Base-by-base conservation (phyloP, 2,113 vertebrate species). In the Bungarus multicinctus region DNA sequence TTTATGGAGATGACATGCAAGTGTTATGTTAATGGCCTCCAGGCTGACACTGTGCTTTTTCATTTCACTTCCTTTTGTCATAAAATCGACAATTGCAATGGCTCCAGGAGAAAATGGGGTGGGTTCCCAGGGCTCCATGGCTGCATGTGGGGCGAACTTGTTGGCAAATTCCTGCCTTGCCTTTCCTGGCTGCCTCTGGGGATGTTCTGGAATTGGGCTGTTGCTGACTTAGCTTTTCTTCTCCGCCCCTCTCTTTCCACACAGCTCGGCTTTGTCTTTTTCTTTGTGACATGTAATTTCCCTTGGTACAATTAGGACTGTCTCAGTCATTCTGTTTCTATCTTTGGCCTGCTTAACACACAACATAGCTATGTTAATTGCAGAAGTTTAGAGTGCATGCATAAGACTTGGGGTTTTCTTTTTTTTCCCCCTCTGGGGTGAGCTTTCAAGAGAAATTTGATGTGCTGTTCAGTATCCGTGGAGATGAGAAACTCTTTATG, bases 291-390 rank as follows among this genome's bases (percentile, higher is more conserved):
- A 95, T 91, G 90, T 91, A 96, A 87, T 95, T 81, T 89, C 94
- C 94, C 95, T 90, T 88, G 93, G 94, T 96, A 95, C 94, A 97
- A 96, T 96, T 96, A 96, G 87, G 94, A 95, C 93, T 94, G 95
- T 95, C 90, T 95, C 89, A 93, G 94, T 90, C 81, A 87, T 94
- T 97, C 96, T 97, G 96, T 95, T 97, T 96, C 96, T 97, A 95
- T 94, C 93, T 97, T 94, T 96, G 94, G 93, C 54, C 90, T 96
- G 91, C 96, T 95, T 95, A 96, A 93, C 92, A 93, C 90, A 92
- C 94, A 96, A 93, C 96, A 93, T 96, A 94, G 95, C 95, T 96
- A 93, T 88, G 92, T 7, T 97, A 95, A 96, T 96, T 96, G 88
- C 94, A 94, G 93, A 92, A 53, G 34, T 64, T 94, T 88, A 94